These are phyloP conservation scores for Podarcis lilfordi DNA, from an alignment of 2,797 vertebrate species.

Conservation along the genomic window DNA sequence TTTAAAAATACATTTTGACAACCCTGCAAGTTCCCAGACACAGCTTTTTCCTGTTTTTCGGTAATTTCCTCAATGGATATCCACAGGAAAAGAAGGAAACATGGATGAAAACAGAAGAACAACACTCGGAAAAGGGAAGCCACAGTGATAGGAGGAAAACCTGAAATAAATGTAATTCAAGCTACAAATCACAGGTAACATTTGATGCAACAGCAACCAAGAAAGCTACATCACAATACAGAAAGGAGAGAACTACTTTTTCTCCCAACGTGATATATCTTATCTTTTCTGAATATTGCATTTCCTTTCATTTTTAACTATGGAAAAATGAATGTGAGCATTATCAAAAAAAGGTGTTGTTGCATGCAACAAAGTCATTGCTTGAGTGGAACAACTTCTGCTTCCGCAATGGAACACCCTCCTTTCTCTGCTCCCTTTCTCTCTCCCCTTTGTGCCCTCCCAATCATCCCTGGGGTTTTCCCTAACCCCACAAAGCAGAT, in stretches of 20 bases:
- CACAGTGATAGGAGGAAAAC: constrained; percentile 36
- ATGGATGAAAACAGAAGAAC: constrained; percentile 65
- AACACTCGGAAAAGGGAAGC: constrained; percentile 51
- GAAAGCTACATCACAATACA: constrained; percentile 34
- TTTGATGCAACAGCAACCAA: constrained; percentile 1
- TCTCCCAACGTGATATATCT: too few relatives aligned
- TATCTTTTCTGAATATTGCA: too few relatives aligned
- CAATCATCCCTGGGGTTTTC: too few relatives aligned
- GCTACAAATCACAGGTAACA: constrained; percentile 8
- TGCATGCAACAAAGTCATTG: too few relatives aligned
- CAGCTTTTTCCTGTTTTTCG: constrained; percentile 66
- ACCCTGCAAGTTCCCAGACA: constrained; percentile 35
- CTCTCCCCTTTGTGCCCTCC: too few relatives aligned
- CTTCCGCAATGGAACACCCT: too few relatives aligned
- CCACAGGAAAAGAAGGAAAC: constrained; percentile 65
- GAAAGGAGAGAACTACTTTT: not conserved
- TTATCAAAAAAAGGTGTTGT: too few relatives aligned
- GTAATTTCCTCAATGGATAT: constrained; percentile 65
- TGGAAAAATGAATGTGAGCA: too few relatives aligned
- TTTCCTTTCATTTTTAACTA: too few relatives aligned
- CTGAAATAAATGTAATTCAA: constrained; percentile 49
- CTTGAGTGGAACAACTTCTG: too few relatives aligned
- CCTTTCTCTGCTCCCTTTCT: too few relatives aligned
- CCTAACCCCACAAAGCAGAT: too few relatives aligned
- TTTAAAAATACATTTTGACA: not conserved